Evolutionary conservation across 2,888 invertebrate species (phyloP), one percentile per base, ranked within the genome.

Genomic region (Epinotia ramella): DNA sequence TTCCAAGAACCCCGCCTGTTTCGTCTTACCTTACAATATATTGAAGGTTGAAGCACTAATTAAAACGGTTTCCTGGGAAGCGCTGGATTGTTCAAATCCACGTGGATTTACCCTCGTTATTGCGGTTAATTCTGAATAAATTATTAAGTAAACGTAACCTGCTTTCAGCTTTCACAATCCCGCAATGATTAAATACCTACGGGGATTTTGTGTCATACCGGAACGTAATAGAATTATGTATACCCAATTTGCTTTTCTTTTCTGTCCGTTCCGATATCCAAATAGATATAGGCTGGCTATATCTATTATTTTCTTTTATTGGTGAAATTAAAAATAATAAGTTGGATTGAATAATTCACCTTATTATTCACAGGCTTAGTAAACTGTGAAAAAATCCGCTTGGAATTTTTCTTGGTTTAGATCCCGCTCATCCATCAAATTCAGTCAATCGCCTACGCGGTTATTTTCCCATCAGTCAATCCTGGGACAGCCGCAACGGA

Each of bases 11-110:
- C 5, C 24, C n/a, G 5, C 28, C 66, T 12, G 28, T 60, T 60
- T 69, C 33, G 16, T n/a, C 40, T 62, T 24, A 62, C 40, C 53
- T 46, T 28, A 65, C 59, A 73, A 44, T 60, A 63, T 73, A 74
- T 49, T 65, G 64, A 65, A 65, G 63, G 20, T 28, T 13, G 33
- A 44, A 46, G 49, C 59, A 33, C 28, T 74, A 74, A 74, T 74
- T 65, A 70, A 64, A 74, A 59, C 59, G 57, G 40, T 33, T 65
- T 60, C 59, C 65, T n/a, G 49, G 56, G 57, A 28, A 70, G 46
- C 57, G 44, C n/a, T 56, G 40, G 59, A 40, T 66, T 53, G 5
- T 44, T 49, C 9, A 49, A 73, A 73, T 63, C 46, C 33, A 46
- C 18, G 62, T 62, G 24, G 63, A 63, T 46, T 68, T 59, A 63